Percentiles rank a stretch among this genome's conserved stretches.
Conservation (phyloP, 2,797 vertebrate species). For the Mormyrus proboscirostris region DNA sequence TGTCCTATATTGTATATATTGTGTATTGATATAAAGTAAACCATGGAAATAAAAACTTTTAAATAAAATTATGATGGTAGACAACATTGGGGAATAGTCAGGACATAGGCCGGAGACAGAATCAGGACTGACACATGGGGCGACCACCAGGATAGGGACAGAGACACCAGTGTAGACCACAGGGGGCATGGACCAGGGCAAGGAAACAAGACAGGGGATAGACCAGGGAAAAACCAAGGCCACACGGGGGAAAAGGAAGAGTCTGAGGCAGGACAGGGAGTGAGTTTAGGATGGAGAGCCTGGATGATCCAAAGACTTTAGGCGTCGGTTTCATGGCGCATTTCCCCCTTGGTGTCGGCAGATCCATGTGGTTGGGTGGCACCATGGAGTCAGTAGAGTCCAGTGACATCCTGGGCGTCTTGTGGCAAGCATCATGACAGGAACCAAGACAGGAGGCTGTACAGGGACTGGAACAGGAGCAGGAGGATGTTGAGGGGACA, state of each 20-base stretch:
- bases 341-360: neutral
- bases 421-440: too few relatives aligned
- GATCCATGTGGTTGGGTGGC: too few relatives aligned
- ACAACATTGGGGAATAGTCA: neutral
- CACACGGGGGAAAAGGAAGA: neutral
- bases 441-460: too few relatives aligned
- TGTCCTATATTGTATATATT: neutral
- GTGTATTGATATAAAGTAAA: neutral
- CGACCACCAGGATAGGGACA: neutral
- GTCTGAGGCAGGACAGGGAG: neutral
- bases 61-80: neutral
- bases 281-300: neutral
- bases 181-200: neutral
- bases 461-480: too few relatives aligned
- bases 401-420: too few relatives aligned
- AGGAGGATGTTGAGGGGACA: too few relatives aligned
- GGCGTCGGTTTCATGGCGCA: neutral
- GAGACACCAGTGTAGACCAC: neutral
- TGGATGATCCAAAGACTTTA: neutral
- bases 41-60: neutral
- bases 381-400: too few relatives aligned
- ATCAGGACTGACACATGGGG: neutral
- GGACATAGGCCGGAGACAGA: neutral
- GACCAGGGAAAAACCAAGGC: neutral
- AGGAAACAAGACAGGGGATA: neutral